Evolutionary conservation across 2,797 vertebrate species (phyloP), one percentile per base, ranked within the genome.

Genomic region (Sebastes vulpes): DNA sequence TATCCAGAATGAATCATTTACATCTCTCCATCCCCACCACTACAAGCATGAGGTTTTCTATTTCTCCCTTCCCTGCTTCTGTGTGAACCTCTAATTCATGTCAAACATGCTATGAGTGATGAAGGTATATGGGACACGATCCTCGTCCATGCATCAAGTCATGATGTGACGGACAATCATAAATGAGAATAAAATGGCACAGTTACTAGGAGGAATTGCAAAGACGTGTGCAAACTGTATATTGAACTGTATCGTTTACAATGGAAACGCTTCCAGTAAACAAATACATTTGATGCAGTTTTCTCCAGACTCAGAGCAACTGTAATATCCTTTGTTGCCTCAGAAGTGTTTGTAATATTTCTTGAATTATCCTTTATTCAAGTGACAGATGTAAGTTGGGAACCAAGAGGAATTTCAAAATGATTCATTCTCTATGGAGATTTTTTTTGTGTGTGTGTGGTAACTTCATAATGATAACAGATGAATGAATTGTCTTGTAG

Each of bases 381-480:
- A 48, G 26, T 63, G 16, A 66, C 28, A 66, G 28, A 67, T 75
- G 5, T 20, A 42, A 28, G 10, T 35, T 58, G 28, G 11, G 18
- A 52, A 58, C 53, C 5, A 20, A 65, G 9, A 52, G 5, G 9
- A 16, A 32, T 42, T 31, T 56, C 6, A 56, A 50, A 9, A 66
- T 70, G 3, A 79, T 60, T 66, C 12, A 63, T 72, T 23, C 21
- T 54, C 18, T 6, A 25, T 8, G 64, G 26, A 21, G 1, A 9
- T 46, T 56, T 71, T 53, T 11, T 60, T 65, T 29, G 14, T 58
- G 18, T 4, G 1, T 4, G 1, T 4, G 1, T 48, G 26, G 56
- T 35, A 28, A 82, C 18, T 53, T 74, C 18, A 77, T 48, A 61
- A 72, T 42, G 42, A 69, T 59, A 75, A 48, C 6, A 48, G 46